Evolutionary conservation across 1,140 invertebrate species (phyloP).

Genomic region (Goniozus legneri): DNA sequence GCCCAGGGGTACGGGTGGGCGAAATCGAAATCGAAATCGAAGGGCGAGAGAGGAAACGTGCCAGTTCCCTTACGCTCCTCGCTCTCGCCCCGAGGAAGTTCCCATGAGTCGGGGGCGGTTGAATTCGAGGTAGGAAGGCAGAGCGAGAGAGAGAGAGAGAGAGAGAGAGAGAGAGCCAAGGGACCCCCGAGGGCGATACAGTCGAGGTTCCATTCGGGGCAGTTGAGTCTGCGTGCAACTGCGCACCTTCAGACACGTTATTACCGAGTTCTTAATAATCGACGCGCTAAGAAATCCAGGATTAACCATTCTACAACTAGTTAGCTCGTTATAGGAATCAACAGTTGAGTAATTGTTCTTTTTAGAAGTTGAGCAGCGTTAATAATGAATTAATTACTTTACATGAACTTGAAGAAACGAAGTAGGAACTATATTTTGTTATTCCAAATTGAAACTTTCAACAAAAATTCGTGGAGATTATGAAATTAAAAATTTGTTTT

Average conservation of each 20-base stretch:
- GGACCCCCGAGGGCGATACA: background rate
- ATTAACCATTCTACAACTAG: slow-evolving; percentile 6
- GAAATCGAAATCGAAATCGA: slow-evolving; percentile 28
- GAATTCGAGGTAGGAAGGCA: too few species aligned
- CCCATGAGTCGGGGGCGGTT: slow-evolving; percentile 48
- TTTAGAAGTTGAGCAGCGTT: too few species aligned
- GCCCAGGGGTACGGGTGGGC: slow-evolving; percentile 3
- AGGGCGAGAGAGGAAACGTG: slow-evolving; percentile 13
- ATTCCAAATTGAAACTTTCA: too few species aligned
- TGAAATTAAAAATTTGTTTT: too few species aligned
- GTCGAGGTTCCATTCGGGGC: slow-evolving; percentile 3
- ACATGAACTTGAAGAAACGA: too few species aligned
- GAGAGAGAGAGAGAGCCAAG: too few species aligned
- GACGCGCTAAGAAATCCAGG: background rate
- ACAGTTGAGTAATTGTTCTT: too few species aligned
- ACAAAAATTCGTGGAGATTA: too few species aligned
- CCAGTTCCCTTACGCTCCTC: slow-evolving; percentile 6
- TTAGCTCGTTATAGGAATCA: too few species aligned
- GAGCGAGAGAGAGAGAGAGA: too few species aligned
- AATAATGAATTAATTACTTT: too few species aligned
- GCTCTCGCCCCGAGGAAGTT: slow-evolving; percentile 40
- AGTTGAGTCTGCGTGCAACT: slow-evolving; percentile 29
- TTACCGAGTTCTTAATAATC: slow-evolving; percentile 34
- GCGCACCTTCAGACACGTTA: slow-evolving; percentile 28
- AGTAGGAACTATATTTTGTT: too few species aligned